Evolutionary conservation across 2,888 invertebrate species (phyloP).

Genomic region (Ormyrus thymus): DNA sequence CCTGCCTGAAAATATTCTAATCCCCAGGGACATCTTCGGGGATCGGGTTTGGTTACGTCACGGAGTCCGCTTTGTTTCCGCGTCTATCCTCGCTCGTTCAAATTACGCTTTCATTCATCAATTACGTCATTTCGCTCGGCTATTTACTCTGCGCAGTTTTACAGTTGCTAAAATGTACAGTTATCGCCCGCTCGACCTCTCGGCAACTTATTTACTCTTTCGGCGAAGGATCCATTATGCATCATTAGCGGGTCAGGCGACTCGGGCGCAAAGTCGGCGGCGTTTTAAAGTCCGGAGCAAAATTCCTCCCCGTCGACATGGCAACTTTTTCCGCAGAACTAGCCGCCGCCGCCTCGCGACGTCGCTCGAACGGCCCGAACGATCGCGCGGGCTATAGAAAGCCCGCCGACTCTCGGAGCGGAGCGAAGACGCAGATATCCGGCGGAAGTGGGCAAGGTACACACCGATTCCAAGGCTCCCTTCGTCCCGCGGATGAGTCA

Average conservation of each 20-base stretch:
- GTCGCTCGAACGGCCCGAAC: too few relatives aligned
- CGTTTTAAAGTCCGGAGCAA: not conserved
- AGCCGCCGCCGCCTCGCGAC: too few relatives aligned
- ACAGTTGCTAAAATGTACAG: not conserved
- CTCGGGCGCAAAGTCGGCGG: not conserved
- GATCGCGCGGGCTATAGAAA: too few relatives aligned
- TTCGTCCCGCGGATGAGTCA: conserved; percentile 28
- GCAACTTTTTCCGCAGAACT: too few relatives aligned
- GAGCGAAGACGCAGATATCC: conserved; percentile 36
- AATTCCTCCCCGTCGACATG: too few relatives aligned
- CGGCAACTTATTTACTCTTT: not conserved
- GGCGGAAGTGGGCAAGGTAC: conserved; percentile 41
- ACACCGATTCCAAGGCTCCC: conserved; percentile 5
- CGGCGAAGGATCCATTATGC: not conserved
- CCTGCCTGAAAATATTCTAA: too few relatives aligned
- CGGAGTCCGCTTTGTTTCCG: too few relatives aligned
- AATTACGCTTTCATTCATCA: too few relatives aligned
- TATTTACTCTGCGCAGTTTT: not conserved
- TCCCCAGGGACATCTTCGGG: too few relatives aligned
- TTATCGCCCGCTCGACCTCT: not conserved
- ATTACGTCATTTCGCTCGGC: not conserved
- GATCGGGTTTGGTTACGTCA: too few relatives aligned
- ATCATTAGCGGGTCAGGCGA: not conserved
- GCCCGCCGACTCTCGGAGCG: too few relatives aligned
- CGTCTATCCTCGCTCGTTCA: too few relatives aligned